Percentiles rank a stretch among this genome's conserved stretches.
These are phyloP conservation scores for Porites evermanni DNA, from an alignment of 92 coral and sea anemone species.

Conservation along the genomic window DNA sequence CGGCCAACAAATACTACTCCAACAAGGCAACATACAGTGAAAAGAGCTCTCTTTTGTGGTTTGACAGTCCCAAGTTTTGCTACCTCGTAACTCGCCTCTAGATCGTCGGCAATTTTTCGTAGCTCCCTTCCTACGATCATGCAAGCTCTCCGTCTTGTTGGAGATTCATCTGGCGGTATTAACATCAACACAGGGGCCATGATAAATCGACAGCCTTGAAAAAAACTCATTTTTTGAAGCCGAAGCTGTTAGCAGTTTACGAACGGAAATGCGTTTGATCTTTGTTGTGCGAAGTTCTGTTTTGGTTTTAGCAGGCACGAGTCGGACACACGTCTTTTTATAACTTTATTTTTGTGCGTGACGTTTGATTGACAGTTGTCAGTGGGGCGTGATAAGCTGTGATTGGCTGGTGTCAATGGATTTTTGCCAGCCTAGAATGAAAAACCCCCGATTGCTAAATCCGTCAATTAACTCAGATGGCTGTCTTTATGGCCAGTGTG, in stretches of 20 bases:
- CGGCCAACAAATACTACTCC: conserved; percentile 32
- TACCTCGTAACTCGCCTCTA: conserved; percentile 21
- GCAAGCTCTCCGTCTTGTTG: conserved; percentile 37
- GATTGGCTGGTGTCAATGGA: conserved; percentile 28
- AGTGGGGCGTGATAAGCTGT: background rate
- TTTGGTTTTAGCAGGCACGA: conserved; percentile 22
- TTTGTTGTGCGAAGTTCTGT: background rate
- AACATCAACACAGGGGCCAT: conserved; percentile 29
- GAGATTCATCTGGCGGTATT: conserved; percentile 22
- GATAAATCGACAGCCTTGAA: background rate
- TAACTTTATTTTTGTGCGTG: background rate
- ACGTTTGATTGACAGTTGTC: conserved; percentile 28
- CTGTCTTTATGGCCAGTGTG: background rate
- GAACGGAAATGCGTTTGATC: background rate
- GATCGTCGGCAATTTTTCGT: conserved; percentile 17
- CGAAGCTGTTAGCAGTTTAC: background rate
- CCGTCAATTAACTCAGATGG: conserved; percentile 32
- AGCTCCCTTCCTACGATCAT: conserved; percentile 34
- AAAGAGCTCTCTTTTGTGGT: conserved; percentile 17
- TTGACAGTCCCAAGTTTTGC: background rate
- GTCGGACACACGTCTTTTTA: conserved; percentile 34
- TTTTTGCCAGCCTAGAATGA: conserved; percentile 1
- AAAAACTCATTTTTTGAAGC: background rate
- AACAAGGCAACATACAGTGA: conserved; percentile 12
- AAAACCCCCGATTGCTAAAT: conserved; percentile 21